Percentiles rank a stretch among this genome's conserved stretches.
Evolutionary conservation across 2,888 invertebrate genomes (phyloP).

Genomic region (Nomada ferruginata): DNA sequence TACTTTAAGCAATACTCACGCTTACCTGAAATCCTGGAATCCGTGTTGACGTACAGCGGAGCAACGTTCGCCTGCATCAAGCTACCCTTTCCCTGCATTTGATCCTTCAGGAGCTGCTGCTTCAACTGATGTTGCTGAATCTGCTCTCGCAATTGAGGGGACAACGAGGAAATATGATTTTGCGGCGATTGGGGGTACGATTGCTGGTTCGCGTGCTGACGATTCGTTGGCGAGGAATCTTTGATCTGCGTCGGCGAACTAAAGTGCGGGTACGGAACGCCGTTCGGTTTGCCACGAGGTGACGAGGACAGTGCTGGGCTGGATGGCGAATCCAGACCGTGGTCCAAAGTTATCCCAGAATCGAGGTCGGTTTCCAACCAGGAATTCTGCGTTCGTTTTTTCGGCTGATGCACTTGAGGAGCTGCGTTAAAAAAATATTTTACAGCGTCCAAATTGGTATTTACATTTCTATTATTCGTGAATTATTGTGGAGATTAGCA

Average conservation of each 20-base stretch:
- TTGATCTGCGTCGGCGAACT: conserved; percentile 68
- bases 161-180: conserved; percentile 76
- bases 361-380: conserved; percentile 97
- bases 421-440: conserved; percentile 51
- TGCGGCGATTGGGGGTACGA: conserved; percentile 67
- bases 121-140: conserved; percentile 82
- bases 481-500: too few species aligned
- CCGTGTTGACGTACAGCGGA: conserved; percentile 90
- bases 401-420: conserved; percentile 80
- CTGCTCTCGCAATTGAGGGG: conserved; percentile 79
- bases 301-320: conserved; percentile 74
- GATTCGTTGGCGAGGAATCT: conserved; percentile 69
- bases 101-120: conserved; percentile 79
- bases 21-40: conserved; percentile 75
- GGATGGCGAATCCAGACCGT: conserved; percentile 85
- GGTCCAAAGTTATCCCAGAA: conserved; percentile 91
- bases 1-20: background rate
- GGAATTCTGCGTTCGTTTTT: conserved; percentile 88
- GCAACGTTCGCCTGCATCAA: conserved; percentile 76
- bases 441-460: background rate
- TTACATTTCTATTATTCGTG: background rate
- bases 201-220: conserved; percentile 62
- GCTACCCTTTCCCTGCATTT: conserved; percentile 79
- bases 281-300: conserved; percentile 73
- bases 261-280: conserved; percentile 60